Evolutionary conservation across 2,113 vertebrate genomes (phyloP).

Genomic region (Fregata magnificens): DNA sequence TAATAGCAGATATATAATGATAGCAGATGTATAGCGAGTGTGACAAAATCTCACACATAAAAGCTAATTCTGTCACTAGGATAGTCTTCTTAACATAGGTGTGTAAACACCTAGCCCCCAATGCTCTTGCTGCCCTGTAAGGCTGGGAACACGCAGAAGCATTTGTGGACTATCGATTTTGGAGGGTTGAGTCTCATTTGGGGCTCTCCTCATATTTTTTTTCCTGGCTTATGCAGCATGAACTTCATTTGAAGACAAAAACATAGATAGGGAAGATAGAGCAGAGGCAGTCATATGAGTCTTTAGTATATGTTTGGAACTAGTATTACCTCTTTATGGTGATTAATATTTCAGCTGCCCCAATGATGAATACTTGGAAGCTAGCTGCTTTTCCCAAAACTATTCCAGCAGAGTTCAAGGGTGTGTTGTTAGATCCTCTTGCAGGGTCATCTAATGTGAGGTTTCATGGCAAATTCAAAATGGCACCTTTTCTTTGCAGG

Average conservation of each 20-base stretch:
- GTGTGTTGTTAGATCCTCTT: not conserved
- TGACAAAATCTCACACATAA: not conserved
- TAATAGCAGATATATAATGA: not conserved
- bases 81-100: not conserved
- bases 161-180: not conserved
- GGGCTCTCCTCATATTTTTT: not conserved
- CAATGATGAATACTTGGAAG: not conserved
- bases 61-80: not conserved
- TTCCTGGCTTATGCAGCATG: not conserved
- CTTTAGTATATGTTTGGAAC: not conserved
- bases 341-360: not conserved
- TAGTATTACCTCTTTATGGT: not conserved
- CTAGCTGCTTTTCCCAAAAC: not conserved
- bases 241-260: not conserved
- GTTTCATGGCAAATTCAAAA: not conserved
- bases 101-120: not conserved
- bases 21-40: not conserved
- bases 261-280: not conserved
- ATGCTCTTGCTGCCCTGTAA: not conserved
- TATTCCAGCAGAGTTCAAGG: rapidly evolving
- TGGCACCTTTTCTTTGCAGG: not conserved
- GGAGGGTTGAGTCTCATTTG: not conserved
- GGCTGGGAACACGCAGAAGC: not conserved
- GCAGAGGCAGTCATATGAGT: rapidly evolving
- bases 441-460: not conserved